phyloP scores from a whole-genome alignment of 2,113 vertebrate species.

The Pan troglodytes region DNA sequence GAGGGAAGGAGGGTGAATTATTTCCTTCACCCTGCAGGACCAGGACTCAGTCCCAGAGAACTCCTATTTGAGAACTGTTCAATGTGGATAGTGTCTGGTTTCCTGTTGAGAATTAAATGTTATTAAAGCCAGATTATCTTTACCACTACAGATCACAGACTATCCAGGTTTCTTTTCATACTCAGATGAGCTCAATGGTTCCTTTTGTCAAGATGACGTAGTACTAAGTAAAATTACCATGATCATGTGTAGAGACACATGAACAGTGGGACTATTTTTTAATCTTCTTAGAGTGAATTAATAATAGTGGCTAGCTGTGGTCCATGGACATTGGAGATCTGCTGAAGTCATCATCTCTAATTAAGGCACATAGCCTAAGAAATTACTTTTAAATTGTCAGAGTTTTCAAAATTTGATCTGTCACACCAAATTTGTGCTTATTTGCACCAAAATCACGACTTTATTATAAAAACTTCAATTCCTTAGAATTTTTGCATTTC shows the following conservation, averaged over 20 bases:
- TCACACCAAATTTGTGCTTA: not conserved
- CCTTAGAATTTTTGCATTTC: not conserved
- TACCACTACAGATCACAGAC: not conserved
- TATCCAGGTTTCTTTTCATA: not conserved
- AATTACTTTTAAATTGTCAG: not conserved
- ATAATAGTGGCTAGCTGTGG: not conserved
- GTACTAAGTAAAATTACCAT: not conserved
- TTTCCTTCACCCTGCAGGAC: not conserved
- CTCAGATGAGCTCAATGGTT: not conserved
- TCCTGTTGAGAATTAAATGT: not conserved
- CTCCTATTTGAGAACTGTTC: not conserved
- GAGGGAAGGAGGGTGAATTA: not conserved
- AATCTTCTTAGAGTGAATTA: not conserved
- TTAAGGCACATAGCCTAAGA: not conserved
- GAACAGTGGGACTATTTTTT: not conserved
- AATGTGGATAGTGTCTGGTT: not conserved
- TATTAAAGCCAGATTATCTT: not conserved
- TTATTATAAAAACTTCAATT: not conserved
- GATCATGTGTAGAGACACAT: not conserved
- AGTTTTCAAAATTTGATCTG: conserved; percentile 5
- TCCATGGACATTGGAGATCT: not conserved
- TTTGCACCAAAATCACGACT: not conserved
- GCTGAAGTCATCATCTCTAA: not conserved
- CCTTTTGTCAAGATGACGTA: not conserved
- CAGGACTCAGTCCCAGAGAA: not conserved